These are phyloP conservation scores for Actinia equina DNA, from an alignment of 64 coral and sea anemone species.

Conservation along the genomic window DNA sequence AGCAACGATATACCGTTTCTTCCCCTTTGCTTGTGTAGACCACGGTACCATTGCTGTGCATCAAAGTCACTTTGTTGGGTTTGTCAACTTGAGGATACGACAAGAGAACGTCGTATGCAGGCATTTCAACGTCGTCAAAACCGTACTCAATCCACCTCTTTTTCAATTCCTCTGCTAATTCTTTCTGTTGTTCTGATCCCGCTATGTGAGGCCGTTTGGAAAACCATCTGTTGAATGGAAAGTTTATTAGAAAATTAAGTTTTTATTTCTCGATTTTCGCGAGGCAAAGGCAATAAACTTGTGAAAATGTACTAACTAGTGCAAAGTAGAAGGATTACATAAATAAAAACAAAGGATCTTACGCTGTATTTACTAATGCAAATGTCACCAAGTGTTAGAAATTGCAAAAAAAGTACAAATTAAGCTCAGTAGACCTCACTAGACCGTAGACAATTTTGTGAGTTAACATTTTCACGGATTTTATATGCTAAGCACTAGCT, in stretches of 20 bases:
- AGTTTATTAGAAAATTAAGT: background rate
- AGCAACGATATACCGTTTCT: slow-evolving; percentile 39
- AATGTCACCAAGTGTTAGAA: too few relatives aligned
- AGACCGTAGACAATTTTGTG: too few relatives aligned
- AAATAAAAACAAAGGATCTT: too few relatives aligned
- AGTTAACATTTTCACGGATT: too few relatives aligned
- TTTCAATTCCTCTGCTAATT: slow-evolving; percentile 1
- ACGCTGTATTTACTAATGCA: too few relatives aligned
- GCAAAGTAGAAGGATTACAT: too few relatives aligned
- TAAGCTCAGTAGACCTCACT: too few relatives aligned
- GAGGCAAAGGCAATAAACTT: too few relatives aligned
- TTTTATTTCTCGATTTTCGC: background rate
- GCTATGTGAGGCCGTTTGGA: slow-evolving; percentile 23
- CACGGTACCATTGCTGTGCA: slow-evolving; percentile 36
- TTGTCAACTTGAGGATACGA: slow-evolving; percentile 15
- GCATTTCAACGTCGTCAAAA: slow-evolving; percentile 43
- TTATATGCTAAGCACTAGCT: too few relatives aligned
- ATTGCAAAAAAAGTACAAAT: too few relatives aligned
- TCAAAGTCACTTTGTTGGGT: slow-evolving; percentile 26
- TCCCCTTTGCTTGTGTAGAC: slow-evolving; percentile 50
- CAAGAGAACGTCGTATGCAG: slow-evolving; percentile 31
- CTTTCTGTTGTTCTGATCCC: background rate
- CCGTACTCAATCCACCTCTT: slow-evolving; percentile 23
- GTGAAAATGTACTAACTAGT: too few relatives aligned
- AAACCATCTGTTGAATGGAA: slow-evolving; percentile 11